These are phyloP conservation scores for Malurus splendens DNA, from an alignment of 2,797 vertebrate genomes.

Conservation along the genomic window DNA sequence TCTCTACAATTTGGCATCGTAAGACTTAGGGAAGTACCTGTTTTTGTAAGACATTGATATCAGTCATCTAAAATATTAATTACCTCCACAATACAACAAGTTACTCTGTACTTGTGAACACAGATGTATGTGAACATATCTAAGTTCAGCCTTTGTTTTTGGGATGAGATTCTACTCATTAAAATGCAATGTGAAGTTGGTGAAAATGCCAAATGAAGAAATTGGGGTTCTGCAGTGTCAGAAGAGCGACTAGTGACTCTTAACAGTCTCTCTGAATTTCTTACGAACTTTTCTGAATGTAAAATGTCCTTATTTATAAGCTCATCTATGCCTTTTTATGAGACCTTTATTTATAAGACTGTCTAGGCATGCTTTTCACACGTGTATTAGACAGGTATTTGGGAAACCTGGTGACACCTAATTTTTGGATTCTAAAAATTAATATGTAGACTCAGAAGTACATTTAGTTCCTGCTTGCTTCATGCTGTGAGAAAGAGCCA, in stretches of 20 bases:
- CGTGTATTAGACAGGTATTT: background rate
- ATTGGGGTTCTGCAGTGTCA: background rate
- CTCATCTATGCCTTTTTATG: background rate
- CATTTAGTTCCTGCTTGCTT: background rate
- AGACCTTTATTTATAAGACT: background rate
- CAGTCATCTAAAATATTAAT: background rate
- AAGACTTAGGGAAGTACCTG: background rate
- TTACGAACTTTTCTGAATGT: background rate
- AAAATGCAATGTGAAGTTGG: background rate
- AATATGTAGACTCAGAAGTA: background rate
- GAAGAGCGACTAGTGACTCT: background rate
- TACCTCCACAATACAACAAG: background rate
- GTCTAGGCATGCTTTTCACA: background rate
- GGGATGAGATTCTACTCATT: background rate
- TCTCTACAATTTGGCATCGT: background rate
- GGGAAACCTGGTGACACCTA: background rate
- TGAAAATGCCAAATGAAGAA: background rate
- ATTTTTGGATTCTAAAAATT: background rate
- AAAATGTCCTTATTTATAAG: background rate
- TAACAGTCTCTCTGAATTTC: background rate
- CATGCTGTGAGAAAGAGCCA: background rate
- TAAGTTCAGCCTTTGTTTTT: background rate
- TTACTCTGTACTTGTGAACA: background rate
- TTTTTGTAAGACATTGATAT: background rate
- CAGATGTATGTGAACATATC: background rate